These are phyloP conservation scores for Diorhabda elongata DNA, from an alignment of 1,140 invertebrate species.

Conservation along the genomic window DNA sequence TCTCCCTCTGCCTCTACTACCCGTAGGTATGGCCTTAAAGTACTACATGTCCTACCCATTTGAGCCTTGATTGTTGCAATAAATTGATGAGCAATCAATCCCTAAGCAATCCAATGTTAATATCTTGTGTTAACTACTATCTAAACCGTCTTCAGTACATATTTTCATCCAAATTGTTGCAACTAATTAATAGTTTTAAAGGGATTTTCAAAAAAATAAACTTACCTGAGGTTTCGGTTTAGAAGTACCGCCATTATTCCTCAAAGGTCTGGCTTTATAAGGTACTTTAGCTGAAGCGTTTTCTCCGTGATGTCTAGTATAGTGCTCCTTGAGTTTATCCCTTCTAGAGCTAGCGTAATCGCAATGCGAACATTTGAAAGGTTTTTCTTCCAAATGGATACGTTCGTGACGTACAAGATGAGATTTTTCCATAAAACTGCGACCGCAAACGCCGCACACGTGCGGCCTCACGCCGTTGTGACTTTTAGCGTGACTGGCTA, in stretches of 20 bases:
- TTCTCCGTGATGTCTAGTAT: constrained; percentile 58
- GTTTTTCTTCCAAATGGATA: constrained; percentile 60
- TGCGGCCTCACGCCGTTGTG: constrained; percentile 62
- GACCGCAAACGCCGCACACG: constrained; percentile 58
- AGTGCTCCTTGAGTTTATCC: constrained; percentile 67
- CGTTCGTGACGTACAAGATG: constrained; percentile 62
- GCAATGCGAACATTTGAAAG: constrained; percentile 59
- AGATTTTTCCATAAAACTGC: constrained; percentile 64
- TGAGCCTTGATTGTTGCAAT: too few relatives aligned
- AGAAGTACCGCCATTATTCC: constrained; percentile 27
- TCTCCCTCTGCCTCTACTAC: too few relatives aligned
- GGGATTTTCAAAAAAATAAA: background rate
- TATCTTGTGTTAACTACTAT: too few relatives aligned
- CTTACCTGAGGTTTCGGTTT: constrained; percentile 23
- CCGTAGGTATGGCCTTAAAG: too few relatives aligned
- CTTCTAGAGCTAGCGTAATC: constrained; percentile 61
- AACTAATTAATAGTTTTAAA: too few relatives aligned
- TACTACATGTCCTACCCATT: too few relatives aligned
- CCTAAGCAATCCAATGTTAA: too few relatives aligned
- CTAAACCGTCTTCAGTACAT: too few relatives aligned
- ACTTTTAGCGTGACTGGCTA: constrained; percentile 61
- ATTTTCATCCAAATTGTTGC: too few relatives aligned
- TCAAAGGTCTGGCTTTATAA: constrained; percentile 50
- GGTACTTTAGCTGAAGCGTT: constrained; percentile 52
- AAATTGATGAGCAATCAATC: too few relatives aligned